Evolutionary conservation across 1,140 invertebrate species (phyloP).

Genomic region (Drosophila ironensis): DNA sequence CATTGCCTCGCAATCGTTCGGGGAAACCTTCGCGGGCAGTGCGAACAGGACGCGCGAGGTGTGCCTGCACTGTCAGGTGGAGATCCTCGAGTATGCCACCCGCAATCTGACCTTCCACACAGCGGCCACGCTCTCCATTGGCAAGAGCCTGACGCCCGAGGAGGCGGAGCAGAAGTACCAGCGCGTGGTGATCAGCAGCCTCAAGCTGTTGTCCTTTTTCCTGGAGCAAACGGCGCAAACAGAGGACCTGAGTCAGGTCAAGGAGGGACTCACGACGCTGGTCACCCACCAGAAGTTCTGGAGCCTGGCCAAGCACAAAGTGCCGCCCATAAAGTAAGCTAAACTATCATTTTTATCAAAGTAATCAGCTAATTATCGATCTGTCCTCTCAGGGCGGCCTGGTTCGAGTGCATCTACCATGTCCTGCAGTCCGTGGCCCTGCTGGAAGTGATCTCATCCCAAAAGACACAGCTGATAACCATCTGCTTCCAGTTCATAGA

Average conservation of each 20-base stretch:
- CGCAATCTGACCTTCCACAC: conserved; percentile 88
- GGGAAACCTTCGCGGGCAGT: conserved; percentile 86
- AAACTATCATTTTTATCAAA: background rate
- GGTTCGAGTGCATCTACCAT: conserved; percentile 86
- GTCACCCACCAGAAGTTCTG: conserved; percentile 86
- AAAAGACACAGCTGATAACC: conserved; percentile 84
- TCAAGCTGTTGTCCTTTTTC: conserved; percentile 87
- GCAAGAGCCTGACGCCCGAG: conserved; percentile 83
- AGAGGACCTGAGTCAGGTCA: conserved; percentile 83
- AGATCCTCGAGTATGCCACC: conserved; percentile 88
- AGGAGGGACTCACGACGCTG: conserved; percentile 40
- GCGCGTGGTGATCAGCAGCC: conserved; percentile 86
- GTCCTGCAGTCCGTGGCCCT: conserved; percentile 84
- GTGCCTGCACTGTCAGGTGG: conserved; percentile 88
- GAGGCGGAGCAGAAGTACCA: conserved; percentile 89
- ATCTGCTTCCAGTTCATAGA: conserved; percentile 87
- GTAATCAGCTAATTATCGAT: background rate
- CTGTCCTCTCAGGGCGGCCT: conserved; percentile 83
- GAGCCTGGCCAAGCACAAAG: conserved; percentile 86
- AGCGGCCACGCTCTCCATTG: conserved; percentile 82
- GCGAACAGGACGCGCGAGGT: conserved; percentile 87
- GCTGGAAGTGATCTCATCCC: conserved; percentile 82
- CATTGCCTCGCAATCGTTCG: conserved; percentile 87
- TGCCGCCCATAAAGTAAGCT: conserved; percentile 83
- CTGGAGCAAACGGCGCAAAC: conserved; percentile 83